Percentiles rank a stretch among this genome's conserved stretches.
Evolutionary conservation across 23 tunicate genomes (phyloP).

Genomic region (Styela plicata): DNA sequence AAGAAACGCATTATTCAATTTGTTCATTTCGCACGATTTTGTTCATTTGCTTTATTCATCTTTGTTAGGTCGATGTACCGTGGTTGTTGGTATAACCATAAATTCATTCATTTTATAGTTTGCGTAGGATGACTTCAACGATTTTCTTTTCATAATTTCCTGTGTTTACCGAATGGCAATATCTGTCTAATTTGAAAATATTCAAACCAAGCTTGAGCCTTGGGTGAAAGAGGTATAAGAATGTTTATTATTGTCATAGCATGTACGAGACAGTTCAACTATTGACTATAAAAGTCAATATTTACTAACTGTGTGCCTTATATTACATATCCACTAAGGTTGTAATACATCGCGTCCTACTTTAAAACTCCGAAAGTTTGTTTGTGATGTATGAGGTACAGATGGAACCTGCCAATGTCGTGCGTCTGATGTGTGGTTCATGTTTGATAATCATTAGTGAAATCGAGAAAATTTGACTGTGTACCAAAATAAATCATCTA

Average conservation of each 20-base stretch:
- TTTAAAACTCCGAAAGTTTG: background rate
- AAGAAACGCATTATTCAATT: too few species aligned
- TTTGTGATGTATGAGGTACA: background rate
- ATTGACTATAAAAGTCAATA: conserved; percentile 5
- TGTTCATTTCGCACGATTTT: too few species aligned
- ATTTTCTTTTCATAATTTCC: background rate
- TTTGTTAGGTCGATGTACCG: background rate
- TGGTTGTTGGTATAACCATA: background rate
- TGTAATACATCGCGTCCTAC: background rate
- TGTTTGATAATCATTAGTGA: too few species aligned
- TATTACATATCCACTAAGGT: background rate
- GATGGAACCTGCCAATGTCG: too few species aligned
- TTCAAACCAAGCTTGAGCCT: too few species aligned
- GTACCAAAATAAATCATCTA: background rate
- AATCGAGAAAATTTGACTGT: too few species aligned
- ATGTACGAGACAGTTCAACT: too few species aligned
- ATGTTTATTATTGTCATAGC: too few species aligned
- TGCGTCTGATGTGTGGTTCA: too few species aligned
- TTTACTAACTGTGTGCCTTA: conserved; percentile 14
- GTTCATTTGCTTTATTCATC: background rate
- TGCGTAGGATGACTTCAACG: background rate
- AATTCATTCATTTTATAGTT: background rate
- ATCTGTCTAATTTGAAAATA: too few species aligned
- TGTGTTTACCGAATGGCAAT: background rate
- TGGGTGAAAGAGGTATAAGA: too few species aligned